phyloP scores from a whole-genome alignment of 2,888 invertebrate species.

The Harpalus rufipes region DNA sequence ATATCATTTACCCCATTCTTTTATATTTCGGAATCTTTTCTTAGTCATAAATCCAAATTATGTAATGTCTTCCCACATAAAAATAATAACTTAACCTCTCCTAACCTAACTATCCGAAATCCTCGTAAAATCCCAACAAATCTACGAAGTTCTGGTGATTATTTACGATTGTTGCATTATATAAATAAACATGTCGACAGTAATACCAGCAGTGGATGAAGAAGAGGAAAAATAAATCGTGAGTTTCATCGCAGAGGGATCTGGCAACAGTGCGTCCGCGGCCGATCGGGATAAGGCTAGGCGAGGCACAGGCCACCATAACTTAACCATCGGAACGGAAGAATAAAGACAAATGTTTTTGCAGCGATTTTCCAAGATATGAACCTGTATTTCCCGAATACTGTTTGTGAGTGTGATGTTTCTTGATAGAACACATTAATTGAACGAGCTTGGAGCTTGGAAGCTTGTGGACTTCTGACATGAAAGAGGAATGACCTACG shows the following conservation, averaged over 20 bases:
- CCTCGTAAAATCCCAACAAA: slow-evolving; percentile 10
- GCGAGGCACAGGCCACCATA: slow-evolving; percentile 26
- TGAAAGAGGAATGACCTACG: slow-evolving; percentile 18
- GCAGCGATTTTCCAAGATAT: slow-evolving; percentile 70
- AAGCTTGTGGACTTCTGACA: slow-evolving; percentile 18
- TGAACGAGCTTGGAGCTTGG: slow-evolving; percentile 9
- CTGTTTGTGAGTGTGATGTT: slow-evolving; percentile 41
- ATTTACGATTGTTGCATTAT: slow-evolving; percentile 49
- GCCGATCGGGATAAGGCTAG: slow-evolving; percentile 57
- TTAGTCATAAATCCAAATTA: not conserved
- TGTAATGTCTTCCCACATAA: slow-evolving; percentile 1
- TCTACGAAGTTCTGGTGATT: slow-evolving; percentile 18
- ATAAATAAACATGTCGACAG: slow-evolving; percentile 44
- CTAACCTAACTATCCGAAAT: not conserved
- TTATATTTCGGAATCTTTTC: not conserved
- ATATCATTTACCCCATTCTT: not conserved
- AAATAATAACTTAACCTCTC: not conserved
- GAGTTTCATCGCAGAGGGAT: slow-evolving; percentile 37
- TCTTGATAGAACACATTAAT: slow-evolving; percentile 52
- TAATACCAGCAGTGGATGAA: slow-evolving; percentile 25
- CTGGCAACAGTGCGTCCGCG: slow-evolving; percentile 34
- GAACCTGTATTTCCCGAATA: slow-evolving; percentile 47
- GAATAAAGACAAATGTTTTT: slow-evolving; percentile 79
- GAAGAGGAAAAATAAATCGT: slow-evolving; percentile 40
- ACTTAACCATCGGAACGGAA: slow-evolving; percentile 76